Evolutionary conservation across 2,888 invertebrate species (phyloP), one percentile per base, ranked within the genome.

Genomic region (Neria commutata): DNA sequence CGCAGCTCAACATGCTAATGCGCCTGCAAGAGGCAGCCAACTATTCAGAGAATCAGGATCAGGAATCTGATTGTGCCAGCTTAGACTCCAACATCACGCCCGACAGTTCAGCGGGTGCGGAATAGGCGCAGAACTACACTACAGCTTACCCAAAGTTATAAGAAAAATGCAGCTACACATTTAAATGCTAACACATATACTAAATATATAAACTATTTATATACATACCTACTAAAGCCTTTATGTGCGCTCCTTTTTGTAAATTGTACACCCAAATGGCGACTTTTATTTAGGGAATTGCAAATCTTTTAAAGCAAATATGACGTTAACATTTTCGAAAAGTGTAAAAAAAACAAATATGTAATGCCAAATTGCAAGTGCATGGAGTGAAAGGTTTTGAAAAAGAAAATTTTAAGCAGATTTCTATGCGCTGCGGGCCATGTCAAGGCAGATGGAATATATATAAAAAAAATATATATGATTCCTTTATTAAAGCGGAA

Each of bases 11-110:
- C 77, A 97, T 96, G 96, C 83, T 97, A 76, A 95, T 95, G 94
- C 87, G 95, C 67, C 86, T 97, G 51, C 96, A 96, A 84, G 96
- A 96, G 84, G 96, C 95, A 24, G 95, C 96, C 49, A 95, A 93
- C 83, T 94, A 93, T 83, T 91, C 92, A 70, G 92, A 92, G 74
- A 91, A 91, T 71, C 94, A 93, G 83, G 93, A 92, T 78, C 94
- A 93, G 75, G 94, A 95, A 83, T 93, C 92, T 0, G 94, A 95
- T 81, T 91, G 92, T 73, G 91, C 92, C 66, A 93, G 92, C 75
- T 84, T 91, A 77, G 91, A 91, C 78, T 91, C 91, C 64, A 90
- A 89, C 83, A 84, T 89, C 75, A 89, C 89, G 5, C 89, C 89
- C 73, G 88, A 88, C 73, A 87, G 87, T 77, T 87, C 88, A 17